A percentile compares a stretch with the other conserved stretches of the same genome.
Evolutionary conservation across 2,888 invertebrate species (phyloP).

Genomic region (Malthinus flaveolus): DNA sequence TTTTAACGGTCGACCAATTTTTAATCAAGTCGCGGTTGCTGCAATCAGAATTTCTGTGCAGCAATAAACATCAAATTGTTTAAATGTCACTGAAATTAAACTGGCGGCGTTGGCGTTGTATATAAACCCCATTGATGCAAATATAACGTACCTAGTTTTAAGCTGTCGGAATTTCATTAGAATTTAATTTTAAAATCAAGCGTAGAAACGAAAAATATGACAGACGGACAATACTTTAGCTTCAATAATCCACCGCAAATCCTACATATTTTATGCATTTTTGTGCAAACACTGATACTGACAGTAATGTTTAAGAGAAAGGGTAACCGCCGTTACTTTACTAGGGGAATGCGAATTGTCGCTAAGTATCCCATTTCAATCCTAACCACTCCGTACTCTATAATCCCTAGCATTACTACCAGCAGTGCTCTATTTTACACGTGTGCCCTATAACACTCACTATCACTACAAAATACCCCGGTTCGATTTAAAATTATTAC

Average conservation of each 20-base stretch:
- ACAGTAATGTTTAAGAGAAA: constrained; percentile 53
- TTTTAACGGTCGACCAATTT: constrained; percentile 49
- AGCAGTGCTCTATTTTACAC: constrained; percentile 41
- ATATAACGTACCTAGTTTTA: constrained; percentile 16
- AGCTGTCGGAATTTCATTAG: constrained; percentile 34
- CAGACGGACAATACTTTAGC: constrained; percentile 3
- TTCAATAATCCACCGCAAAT: constrained; percentile 44
- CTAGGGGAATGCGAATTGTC: constrained; percentile 54
- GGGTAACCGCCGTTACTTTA: constrained; percentile 52
- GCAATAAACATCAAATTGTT: constrained; percentile 44
- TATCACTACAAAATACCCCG: constrained; percentile 31
- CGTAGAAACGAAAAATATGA: constrained; percentile 12
- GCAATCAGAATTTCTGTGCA: constrained; percentile 45
- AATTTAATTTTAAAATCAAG: constrained; percentile 33
- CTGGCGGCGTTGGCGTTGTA: constrained; percentile 11
- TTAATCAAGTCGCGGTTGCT: constrained; percentile 44
- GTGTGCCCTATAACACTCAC: constrained; percentile 31
- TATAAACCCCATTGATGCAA: constrained; percentile 14
- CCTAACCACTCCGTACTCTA: constrained; percentile 45
- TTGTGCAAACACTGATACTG: constrained; percentile 54
- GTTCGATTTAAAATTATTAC: constrained; percentile 36
- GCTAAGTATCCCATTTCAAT: constrained; percentile 54
- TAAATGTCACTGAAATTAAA: constrained; percentile 44
- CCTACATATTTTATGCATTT: constrained; percentile 52
- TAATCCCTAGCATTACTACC: constrained; percentile 50